Evolutionary conservation across 2,797 vertebrate species (phyloP).

Genomic region (Galaxias olidus): DNA sequence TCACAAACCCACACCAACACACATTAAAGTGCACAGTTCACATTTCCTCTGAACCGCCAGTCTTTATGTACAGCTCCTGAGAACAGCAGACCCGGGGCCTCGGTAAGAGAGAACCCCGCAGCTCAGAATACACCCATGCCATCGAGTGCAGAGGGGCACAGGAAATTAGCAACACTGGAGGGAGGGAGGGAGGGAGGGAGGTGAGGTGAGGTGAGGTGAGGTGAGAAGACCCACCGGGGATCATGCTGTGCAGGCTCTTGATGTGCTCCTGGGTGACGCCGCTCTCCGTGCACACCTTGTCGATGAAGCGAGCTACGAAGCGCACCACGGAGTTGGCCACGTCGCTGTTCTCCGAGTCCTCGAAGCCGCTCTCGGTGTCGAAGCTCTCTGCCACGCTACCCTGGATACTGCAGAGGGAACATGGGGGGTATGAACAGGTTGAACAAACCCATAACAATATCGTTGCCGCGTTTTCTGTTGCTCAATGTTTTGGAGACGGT

Average conservation of each 20-base stretch:
- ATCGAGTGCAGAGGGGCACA: too few relatives aligned
- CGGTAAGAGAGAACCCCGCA: constrained; percentile 25
- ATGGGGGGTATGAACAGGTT: background rate
- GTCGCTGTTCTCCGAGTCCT: constrained; percentile 94
- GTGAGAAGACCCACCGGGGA: constrained; percentile 82
- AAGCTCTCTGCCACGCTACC: constrained; percentile 98
- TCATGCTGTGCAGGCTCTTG: constrained; percentile 97
- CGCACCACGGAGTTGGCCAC: constrained; percentile 89
- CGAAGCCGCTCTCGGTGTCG: constrained; percentile 97
- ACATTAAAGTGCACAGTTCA: constrained; percentile 26
- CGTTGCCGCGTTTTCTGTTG: background rate
- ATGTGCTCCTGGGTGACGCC: constrained; percentile 97
- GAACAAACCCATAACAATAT: background rate
- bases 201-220: background rate
- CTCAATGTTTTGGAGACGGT: too few relatives aligned
- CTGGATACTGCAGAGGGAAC: constrained; percentile 82
- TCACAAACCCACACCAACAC: constrained; percentile 25
- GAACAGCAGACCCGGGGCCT: too few relatives aligned
- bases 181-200: background rate
- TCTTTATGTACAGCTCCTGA: too few relatives aligned
- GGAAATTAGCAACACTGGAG: too few relatives aligned
- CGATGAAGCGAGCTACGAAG: constrained; percentile 95
- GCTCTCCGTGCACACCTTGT: constrained; percentile 98
- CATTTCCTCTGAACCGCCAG: too few relatives aligned
- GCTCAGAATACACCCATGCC: constrained; percentile 45